phyloP scores from a whole-genome alignment of 2,888 invertebrate species.

The Neria commutata region DNA sequence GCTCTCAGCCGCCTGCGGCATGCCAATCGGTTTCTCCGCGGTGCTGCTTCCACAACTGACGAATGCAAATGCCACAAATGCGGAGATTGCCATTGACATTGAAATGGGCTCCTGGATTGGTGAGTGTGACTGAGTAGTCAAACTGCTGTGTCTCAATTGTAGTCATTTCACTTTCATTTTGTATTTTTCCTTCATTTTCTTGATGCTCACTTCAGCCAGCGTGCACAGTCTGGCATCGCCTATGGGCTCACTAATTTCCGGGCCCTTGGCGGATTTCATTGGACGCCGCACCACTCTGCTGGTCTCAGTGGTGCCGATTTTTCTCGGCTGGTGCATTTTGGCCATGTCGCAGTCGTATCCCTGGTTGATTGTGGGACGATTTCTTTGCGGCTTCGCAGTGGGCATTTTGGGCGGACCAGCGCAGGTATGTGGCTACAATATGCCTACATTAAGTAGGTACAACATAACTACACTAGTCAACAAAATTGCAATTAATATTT shows the following conservation, averaged over 20 bases:
- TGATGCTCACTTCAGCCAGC: conserved; percentile 69
- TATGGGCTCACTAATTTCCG: conserved; percentile 74
- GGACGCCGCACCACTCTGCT: conserved; percentile 73
- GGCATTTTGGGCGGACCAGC: conserved; percentile 76
- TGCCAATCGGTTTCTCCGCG: conserved; percentile 79
- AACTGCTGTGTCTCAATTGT: background rate
- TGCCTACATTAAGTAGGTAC: no score
- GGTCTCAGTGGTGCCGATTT: conserved; percentile 69
- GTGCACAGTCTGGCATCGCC: conserved; percentile 81
- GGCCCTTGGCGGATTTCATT: conserved; percentile 72
- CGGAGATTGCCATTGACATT: conserved; percentile 67
- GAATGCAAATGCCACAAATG: conserved; percentile 59
- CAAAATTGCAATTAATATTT: no score
- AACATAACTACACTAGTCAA: no score
- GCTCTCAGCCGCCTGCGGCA: conserved; percentile 75
- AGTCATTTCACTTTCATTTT: background rate
- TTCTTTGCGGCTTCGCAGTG: conserved; percentile 75
- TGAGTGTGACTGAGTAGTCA: conserved; percentile 34
- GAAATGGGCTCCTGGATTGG: conserved; percentile 80
- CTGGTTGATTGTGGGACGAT: conserved; percentile 69
- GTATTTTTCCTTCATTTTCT: conserved; percentile 2
- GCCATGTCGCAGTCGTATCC: conserved; percentile 67
- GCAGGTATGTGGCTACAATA: conserved; percentile 68
- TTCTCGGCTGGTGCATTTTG: conserved; percentile 73
- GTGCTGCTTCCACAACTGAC: conserved; percentile 76